Conservation (phyloP, 1,140 invertebrate species). For the Lutraria rhynchaena region DNA sequence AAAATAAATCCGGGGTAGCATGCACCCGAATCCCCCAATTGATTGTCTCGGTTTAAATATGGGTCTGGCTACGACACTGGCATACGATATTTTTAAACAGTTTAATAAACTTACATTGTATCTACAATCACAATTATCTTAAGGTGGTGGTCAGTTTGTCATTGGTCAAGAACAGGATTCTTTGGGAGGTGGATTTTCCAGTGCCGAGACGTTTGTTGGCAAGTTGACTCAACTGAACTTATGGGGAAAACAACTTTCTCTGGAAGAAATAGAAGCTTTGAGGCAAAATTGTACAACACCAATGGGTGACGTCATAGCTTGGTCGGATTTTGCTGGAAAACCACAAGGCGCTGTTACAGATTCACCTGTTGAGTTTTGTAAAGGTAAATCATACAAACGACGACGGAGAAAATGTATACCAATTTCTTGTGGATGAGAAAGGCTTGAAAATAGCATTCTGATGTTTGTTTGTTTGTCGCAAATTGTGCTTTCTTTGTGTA, state of each 20-base stretch:
- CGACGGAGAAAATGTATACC: constrained; percentile 17
- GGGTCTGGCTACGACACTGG: background rate
- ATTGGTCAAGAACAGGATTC: constrained; percentile 89
- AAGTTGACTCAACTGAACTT: constrained; percentile 85
- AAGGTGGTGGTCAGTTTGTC: constrained; percentile 85
- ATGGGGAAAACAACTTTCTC: constrained; percentile 84
- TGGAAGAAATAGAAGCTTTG: constrained; percentile 81
- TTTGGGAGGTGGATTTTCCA: constrained; percentile 86
- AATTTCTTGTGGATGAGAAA: constrained; percentile 9
- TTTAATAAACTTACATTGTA: background rate
- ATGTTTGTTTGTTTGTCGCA: too few relatives aligned
- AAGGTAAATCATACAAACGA: constrained; percentile 75
- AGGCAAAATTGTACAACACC: constrained; percentile 83
- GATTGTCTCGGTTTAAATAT: too few relatives aligned
- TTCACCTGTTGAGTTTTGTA: constrained; percentile 79
- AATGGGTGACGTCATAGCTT: constrained; percentile 84
- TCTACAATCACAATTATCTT: background rate
- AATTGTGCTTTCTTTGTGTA: too few relatives aligned
- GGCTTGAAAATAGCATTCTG: too few relatives aligned
- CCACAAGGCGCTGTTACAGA: constrained; percentile 84
- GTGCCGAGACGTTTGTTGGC: constrained; percentile 87
- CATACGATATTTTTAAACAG: background rate
- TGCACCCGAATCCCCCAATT: background rate
- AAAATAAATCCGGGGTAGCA: background rate
- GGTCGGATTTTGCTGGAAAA: constrained; percentile 85